phyloP scores from a whole-genome alignment of 2,113 vertebrate genomes.

The Amphiprion percula region DNA sequence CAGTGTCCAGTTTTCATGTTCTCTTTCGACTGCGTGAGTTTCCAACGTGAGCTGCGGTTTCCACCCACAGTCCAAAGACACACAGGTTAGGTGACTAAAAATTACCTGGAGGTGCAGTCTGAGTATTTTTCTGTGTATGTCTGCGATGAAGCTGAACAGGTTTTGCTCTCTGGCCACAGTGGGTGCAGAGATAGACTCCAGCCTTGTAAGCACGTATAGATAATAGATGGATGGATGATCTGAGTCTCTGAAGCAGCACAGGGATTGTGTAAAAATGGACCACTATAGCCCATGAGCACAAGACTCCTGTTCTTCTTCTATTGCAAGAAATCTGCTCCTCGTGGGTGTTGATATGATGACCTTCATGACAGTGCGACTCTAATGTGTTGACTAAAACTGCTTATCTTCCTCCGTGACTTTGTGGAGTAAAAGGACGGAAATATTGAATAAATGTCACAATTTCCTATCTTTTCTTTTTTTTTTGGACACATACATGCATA shows the following conservation, averaged over 20 bases:
- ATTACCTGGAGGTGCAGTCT: not conserved
- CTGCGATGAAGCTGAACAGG: not conserved
- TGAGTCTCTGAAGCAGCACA: not conserved
- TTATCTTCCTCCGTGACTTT: not conserved
- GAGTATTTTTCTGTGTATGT: not conserved
- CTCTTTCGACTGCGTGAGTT: not conserved
- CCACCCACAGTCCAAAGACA: not conserved
- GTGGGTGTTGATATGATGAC: not conserved
- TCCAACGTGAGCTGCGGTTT: not conserved
- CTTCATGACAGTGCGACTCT: not conserved
- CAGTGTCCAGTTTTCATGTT: not conserved
- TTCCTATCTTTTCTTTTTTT: not conserved
- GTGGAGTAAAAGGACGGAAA: not conserved
- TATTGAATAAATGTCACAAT: not conserved
- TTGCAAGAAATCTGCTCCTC: not conserved
- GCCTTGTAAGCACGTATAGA: not conserved
- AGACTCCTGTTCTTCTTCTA: not conserved
- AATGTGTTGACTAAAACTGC: not conserved
- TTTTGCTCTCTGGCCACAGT: not conserved
- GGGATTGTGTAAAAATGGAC: not conserved
- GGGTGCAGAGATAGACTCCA: not conserved
- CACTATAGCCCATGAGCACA: not conserved
- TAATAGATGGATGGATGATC: conserved; percentile 6
- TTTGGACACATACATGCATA: not conserved
- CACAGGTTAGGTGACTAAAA: not conserved